These are phyloP conservation scores for Anoplophora glabripennis DNA, from an alignment of 1,140 invertebrate genomes.

Conservation along the genomic window DNA sequence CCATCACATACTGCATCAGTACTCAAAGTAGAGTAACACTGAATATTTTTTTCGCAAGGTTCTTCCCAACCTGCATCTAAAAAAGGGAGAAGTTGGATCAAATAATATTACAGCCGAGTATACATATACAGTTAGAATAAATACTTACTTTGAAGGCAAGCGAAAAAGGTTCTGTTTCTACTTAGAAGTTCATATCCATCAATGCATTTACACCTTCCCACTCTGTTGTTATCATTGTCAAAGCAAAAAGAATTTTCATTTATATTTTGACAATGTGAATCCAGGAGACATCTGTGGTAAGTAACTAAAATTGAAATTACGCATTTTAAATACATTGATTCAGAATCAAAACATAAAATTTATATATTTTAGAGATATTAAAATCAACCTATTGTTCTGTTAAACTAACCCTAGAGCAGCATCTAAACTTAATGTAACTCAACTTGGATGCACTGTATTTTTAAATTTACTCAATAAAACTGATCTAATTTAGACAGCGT, in stretches of 20 bases:
- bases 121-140: no score
- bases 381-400: no score
- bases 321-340: constrained; percentile 50
- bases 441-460: no score
- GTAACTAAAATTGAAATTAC: constrained; percentile 27
- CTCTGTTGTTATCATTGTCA: constrained; percentile 27
- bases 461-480: no score
- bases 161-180: constrained; percentile 29
- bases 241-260: constrained; percentile 31
- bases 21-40: constrained; percentile 7
- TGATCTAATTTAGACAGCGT: no score
- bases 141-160: constrained; percentile 28
- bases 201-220: constrained; percentile 29
- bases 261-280: constrained; percentile 20
- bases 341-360: no score
- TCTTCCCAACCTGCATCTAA: constrained; percentile 17
- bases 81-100: no score
- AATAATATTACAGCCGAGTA: no score
- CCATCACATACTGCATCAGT: constrained; percentile 5
- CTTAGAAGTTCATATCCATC: constrained; percentile 26
- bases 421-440: no score
- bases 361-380: no score
- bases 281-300: constrained; percentile 22
- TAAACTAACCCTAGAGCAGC: no score
- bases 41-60: constrained; percentile 13